These are phyloP conservation scores for Eupithecia centaureata DNA, from an alignment of 2,888 invertebrate genomes.

Conservation along the genomic window DNA sequence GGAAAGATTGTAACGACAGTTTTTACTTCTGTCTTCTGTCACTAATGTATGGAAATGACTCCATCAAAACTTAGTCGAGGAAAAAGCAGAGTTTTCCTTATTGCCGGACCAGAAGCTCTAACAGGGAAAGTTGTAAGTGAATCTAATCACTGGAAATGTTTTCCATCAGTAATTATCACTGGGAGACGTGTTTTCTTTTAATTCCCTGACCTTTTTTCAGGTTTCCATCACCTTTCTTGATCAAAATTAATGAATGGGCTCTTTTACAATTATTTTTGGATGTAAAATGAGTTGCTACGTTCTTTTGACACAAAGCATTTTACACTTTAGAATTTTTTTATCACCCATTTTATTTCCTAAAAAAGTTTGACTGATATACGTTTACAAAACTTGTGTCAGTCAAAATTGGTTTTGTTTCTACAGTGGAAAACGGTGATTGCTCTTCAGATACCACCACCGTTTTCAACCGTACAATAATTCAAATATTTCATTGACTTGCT, in stretches of 20 bases:
- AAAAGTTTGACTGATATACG: too few relatives aligned
- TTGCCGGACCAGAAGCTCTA: slow-evolving; percentile 13
- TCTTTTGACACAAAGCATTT: too few relatives aligned
- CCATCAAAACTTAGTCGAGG: slow-evolving; percentile 31
- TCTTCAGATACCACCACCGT: too few relatives aligned
- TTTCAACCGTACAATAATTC: too few relatives aligned
- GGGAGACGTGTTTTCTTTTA: slow-evolving; percentile 6
- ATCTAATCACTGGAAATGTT: slow-evolving; percentile 16
- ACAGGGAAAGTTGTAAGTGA: slow-evolving; percentile 15
- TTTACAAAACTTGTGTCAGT: too few relatives aligned
- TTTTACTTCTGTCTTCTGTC: slow-evolving; percentile 36
- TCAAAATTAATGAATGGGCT: neutral
- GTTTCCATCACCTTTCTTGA: neutral
- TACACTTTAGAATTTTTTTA: too few relatives aligned
- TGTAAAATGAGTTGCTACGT: neutral
- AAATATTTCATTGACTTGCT: too few relatives aligned
- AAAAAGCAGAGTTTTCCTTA: slow-evolving; percentile 32
- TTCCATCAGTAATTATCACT: slow-evolving; percentile 22
- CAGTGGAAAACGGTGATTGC: too few relatives aligned
- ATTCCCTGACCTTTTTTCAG: neutral
- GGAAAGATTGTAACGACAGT: slow-evolving; percentile 35
- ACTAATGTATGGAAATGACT: slow-evolving; percentile 39
- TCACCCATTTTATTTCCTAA: too few relatives aligned
- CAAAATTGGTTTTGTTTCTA: too few relatives aligned
- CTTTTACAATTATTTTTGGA: neutral